Evolutionary conservation across 2,888 invertebrate species (phyloP), one percentile per base, ranked within the genome.

Genomic region (Nasonia oneida): DNA sequence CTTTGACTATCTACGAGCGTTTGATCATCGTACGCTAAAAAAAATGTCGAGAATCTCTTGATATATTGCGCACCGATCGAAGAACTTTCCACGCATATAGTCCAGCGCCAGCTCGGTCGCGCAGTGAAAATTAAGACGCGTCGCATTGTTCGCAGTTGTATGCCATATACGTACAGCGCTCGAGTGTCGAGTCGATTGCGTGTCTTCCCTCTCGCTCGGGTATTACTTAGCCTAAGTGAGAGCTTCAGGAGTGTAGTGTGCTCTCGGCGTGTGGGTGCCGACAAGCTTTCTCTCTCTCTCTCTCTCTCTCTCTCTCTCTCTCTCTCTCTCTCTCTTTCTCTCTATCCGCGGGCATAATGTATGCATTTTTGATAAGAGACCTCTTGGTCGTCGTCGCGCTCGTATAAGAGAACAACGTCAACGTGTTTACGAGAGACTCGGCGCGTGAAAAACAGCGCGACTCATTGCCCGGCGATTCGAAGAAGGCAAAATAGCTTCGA

Each of bases 41-140:
- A 33, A 3, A 39, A 71, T 29, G 23, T 12, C 8, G 23, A 67
- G 12, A 14, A 5, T 12, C 23, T 23, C 18, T 23, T 6, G 4
- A 15, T 4, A 18, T 61, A 61, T n/a, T 23, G 18, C 6, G 23
- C 0, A 23, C 57, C 8, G 29, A 64, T 29, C 23, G 29, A 23
- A 23, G 29, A 23, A 64, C 64, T 53, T 53, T 53, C 8, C 23
- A 6, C n/a, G 23, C 0, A 29, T 29, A 29, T 29, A 29, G 29
- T 1, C 23, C 29, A 29, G 39, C 37, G 50, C 14, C 71, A 57
- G 2, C 71, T 53, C 0, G 33, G n/a, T 39, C 77, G 77, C 64
- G 77, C 70, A 53, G 81, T 81, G 81, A 81, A 85, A 85, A 85
- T 85, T 81, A 85, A 81, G 76, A 85, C 76, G 76, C 84, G 81